These are phyloP conservation scores for Neopipo cinnamomea DNA, from an alignment of 2,113 vertebrate genomes.

Conservation along the genomic window DNA sequence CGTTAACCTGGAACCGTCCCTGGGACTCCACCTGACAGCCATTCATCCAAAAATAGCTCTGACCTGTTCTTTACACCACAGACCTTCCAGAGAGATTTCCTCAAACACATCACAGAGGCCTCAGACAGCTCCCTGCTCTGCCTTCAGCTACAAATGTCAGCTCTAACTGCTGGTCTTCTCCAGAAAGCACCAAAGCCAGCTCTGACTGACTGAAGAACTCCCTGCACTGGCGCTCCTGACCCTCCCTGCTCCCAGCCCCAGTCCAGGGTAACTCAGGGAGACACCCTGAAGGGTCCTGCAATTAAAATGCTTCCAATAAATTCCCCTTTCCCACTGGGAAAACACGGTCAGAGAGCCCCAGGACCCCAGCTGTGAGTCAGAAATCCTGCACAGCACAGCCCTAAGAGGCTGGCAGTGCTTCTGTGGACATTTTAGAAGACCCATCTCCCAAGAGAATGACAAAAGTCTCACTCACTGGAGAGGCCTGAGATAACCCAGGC, in stretches of 20 bases:
- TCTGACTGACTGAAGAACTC: not conserved
- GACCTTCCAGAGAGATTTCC: too few relatives aligned
- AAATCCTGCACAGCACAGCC: fast-evolving
- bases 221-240: not conserved
- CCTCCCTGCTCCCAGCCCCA: not conserved
- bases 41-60: not conserved
- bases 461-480: not conserved
- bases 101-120: not conserved
- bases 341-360: not conserved
- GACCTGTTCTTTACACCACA: not conserved
- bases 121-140: not conserved
- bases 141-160: too few relatives aligned
- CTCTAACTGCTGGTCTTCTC: not conserved
- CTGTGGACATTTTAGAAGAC: fast-evolving
- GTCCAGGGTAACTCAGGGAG: not conserved
- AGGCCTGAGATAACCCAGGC: not conserved
- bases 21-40: not conserved
- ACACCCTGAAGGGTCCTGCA: too few relatives aligned
- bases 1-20: not conserved
- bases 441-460: not conserved
- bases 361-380: fast-evolving
- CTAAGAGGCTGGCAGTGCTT: too few relatives aligned
- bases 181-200: not conserved
- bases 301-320: not conserved
- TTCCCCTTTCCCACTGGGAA: not conserved